These are phyloP conservation scores for Azemiops feae DNA, from an alignment of 2,113 vertebrate species.

Conservation along the genomic window DNA sequence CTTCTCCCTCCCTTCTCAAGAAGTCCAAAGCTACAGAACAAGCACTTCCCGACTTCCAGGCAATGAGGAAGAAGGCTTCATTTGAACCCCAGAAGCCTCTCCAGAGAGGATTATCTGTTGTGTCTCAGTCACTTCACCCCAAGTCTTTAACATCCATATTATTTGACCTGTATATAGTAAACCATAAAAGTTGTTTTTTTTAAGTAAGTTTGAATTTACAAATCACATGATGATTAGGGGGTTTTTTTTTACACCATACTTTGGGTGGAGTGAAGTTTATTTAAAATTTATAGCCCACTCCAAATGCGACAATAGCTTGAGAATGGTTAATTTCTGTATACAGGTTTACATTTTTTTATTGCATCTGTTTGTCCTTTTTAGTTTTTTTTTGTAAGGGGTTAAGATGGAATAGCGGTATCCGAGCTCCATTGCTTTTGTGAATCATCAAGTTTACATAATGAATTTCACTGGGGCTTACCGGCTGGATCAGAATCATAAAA, in stretches of 20 bases:
- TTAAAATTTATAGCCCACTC: neutral
- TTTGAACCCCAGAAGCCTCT: neutral
- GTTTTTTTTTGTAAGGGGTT: conserved; percentile 19
- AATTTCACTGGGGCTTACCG: conserved; percentile 64
- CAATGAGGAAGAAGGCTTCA: conserved; percentile 25
- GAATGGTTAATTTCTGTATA: neutral
- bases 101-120: neutral
- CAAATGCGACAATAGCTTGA: neutral
- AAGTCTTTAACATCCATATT: conserved; percentile 37
- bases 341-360: conserved; percentile 23
- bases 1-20: neutral
- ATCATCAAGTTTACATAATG: conserved; percentile 58
- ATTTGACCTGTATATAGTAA: conserved; percentile 52
- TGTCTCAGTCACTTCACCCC: neutral
- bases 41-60: neutral
- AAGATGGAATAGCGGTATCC: conserved; percentile 20
- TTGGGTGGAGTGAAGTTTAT: conserved; percentile 41
- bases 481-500: conserved; percentile 71
- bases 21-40: neutral
- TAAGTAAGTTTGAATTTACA: conserved; percentile 51
- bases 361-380: conserved; percentile 26
- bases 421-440: conserved; percentile 53
- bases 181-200: conserved; percentile 35
- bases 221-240: conserved; percentile 22
- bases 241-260: conserved; percentile 21